Evolutionary conservation across 2,888 invertebrate species (phyloP), one percentile per base, ranked within the genome.

Genomic region (Linhomoeus sp.): DNA sequence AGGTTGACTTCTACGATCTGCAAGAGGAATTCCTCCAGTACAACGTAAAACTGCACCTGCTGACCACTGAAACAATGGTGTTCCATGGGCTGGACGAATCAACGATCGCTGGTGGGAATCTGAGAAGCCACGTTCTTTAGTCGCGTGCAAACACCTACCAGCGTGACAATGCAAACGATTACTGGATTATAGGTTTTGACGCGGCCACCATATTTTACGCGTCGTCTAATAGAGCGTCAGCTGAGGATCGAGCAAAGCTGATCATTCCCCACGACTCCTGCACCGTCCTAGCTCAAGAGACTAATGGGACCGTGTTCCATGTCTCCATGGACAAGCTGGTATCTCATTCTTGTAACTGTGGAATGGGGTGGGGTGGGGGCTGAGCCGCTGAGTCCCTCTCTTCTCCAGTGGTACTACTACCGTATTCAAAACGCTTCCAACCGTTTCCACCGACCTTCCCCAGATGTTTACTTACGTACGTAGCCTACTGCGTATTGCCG

Each of bases 1-100:
- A 57, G 20, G 36, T 49, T 22, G 84, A 85, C 66, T 84, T 82
- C 63, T 77, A 80, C 2, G 80, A 80, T 25, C 74, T 85, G 49
- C 76, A 81, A 60, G 80, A 84, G 69, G 77, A 79, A 54, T 70
- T 86, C 62, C 72, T 79, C 56, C 84, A 85, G 66, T 79, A 77
- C 19, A 80, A 79, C 1, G 77, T 82, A 49, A 78, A 77, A 2
- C 71, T 86, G 1, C 85, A 86, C 62, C 77, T 85, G 50, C 65
- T 86, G 29, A 83, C 85, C 61, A 74, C 75, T 48, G 73, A 81
- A 51, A 77, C 78, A 43, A 81, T 79, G 65, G 75, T 75, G 50
- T 73, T 78, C 23, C 53, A 49, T 23, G 15, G 36, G 22, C 24
- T 14, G 23, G 12, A n/a, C 17, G 22, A 43, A 12, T 24, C 24